Percentiles rank a stretch among this genome's conserved stretches.
Conservation (phyloP, 2,888 invertebrate genomes). For the Choreutis nemorana region DNA sequence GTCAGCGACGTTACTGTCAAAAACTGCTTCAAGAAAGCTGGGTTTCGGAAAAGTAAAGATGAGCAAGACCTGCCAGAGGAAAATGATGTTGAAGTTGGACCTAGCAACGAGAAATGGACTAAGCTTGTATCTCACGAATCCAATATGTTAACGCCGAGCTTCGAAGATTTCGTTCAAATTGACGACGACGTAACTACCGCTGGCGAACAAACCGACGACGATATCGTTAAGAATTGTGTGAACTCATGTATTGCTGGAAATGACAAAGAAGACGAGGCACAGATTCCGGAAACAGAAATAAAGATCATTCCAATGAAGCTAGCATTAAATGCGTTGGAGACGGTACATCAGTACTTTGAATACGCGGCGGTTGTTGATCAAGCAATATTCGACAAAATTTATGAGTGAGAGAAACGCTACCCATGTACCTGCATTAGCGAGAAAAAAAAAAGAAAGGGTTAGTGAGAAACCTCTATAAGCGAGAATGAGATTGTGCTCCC, state of each 20-base stretch:
- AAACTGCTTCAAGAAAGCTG: constrained; percentile 16
- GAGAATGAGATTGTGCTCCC: background rate
- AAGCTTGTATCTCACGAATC: constrained; percentile 12
- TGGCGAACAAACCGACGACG: constrained; percentile 14
- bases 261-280: constrained; percentile 16
- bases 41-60: constrained; percentile 12
- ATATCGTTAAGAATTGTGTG: constrained; percentile 13
- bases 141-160: constrained; percentile 7
- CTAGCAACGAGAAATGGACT: constrained; percentile 14
- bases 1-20: constrained; percentile 12
- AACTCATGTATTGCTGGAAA: constrained; percentile 11
- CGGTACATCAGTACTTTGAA: constrained; percentile 11
- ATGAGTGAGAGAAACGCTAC: constrained; percentile 10
- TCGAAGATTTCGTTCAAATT: constrained; percentile 13
- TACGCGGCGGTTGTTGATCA: constrained; percentile 14
- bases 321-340: constrained; percentile 15
- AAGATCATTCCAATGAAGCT: constrained; percentile 12
- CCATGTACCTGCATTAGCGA: constrained; percentile 2
- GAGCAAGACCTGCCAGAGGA: constrained; percentile 11
- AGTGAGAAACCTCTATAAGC: constrained; percentile 2
- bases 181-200: constrained; percentile 11
- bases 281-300: constrained; percentile 14
- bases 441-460: constrained; percentile 4
- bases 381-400: constrained; percentile 13
- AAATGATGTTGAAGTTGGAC: constrained; percentile 13